Evolutionary conservation across 2,797 vertebrate genomes (phyloP).

Genomic region (Serranus cabrilla): DNA sequence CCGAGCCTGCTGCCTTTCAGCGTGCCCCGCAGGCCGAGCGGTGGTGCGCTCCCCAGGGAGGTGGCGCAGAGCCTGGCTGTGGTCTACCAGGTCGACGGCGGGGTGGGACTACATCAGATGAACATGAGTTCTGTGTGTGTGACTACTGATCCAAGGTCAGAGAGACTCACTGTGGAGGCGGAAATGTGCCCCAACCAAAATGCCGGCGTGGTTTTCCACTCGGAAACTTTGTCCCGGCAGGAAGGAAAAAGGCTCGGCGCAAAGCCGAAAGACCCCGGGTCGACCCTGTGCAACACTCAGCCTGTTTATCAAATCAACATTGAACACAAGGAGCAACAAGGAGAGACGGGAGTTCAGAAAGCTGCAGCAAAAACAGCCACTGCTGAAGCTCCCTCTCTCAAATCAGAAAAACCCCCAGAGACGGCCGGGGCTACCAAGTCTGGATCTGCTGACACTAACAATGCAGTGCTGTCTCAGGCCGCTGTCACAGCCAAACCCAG

Average conservation of each 20-base stretch:
- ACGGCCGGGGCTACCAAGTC: constrained; percentile 37
- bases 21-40: constrained; percentile 69
- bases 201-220: constrained; percentile 39
- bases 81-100: constrained; percentile 76
- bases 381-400: constrained; percentile 61
- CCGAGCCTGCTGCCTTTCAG: constrained; percentile 89
- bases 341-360: constrained; percentile 33
- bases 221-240: constrained; percentile 60
- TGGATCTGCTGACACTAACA: constrained; percentile 68
- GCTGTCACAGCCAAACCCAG: constrained; percentile 50
- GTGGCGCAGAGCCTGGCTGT: constrained; percentile 86
- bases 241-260: constrained; percentile 62
- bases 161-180: constrained; percentile 73
- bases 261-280: constrained; percentile 72
- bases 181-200: constrained; percentile 75
- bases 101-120: constrained; percentile 57
- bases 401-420: constrained; percentile 61
- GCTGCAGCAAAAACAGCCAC: constrained; percentile 52
- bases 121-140: constrained; percentile 35
- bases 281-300: constrained; percentile 75
- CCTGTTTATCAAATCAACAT: constrained; percentile 85
- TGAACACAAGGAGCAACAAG: constrained; percentile 65
- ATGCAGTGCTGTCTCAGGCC: constrained; percentile 55
- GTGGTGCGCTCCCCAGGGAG: constrained; percentile 63
- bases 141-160: constrained; percentile 50